Conservation (phyloP, 2,113 vertebrate species). For the Thunnus maccoyii region DNA sequence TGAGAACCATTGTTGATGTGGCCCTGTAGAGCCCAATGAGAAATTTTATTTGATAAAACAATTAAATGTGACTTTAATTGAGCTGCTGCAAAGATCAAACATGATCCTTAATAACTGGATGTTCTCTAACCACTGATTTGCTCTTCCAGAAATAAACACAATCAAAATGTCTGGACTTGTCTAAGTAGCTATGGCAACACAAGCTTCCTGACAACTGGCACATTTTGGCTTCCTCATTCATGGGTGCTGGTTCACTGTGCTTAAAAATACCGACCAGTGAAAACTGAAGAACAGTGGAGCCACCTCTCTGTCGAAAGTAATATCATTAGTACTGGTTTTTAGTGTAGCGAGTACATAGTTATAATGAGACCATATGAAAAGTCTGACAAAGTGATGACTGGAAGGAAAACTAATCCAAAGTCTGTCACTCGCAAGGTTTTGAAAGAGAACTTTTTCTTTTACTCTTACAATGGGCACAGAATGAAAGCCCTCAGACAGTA, state of each 20-base stretch:
- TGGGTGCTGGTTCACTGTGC: conserved; percentile 16
- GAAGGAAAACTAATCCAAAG: no score
- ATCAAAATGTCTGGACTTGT: conserved; percentile 41
- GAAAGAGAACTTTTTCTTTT: neutral
- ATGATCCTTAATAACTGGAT: neutral
- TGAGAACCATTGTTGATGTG: neutral
- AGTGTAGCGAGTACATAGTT: neutral
- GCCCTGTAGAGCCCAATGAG: neutral
- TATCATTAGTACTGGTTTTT: neutral
- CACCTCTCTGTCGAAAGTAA: no score
- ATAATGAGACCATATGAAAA: neutral
- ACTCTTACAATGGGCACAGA: neutral
- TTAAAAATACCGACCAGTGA: neutral
- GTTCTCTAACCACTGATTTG: conserved; percentile 15
- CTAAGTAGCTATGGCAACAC: conserved; percentile 13
- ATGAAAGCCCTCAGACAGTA: neutral
- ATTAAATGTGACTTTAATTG: conserved; percentile 19
- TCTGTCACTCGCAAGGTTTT: no score
- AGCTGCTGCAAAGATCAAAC: conserved; percentile 1
- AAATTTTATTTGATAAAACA: neutral
- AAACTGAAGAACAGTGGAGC: neutral
- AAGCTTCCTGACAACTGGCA: conserved; percentile 15
- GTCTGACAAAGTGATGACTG: neutral
- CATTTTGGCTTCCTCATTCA: conserved; percentile 19
- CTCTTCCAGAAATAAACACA: conserved; percentile 28